phyloP scores from a whole-genome alignment of 1,140 invertebrate genomes.

The Drosophila athabasca region DNA sequence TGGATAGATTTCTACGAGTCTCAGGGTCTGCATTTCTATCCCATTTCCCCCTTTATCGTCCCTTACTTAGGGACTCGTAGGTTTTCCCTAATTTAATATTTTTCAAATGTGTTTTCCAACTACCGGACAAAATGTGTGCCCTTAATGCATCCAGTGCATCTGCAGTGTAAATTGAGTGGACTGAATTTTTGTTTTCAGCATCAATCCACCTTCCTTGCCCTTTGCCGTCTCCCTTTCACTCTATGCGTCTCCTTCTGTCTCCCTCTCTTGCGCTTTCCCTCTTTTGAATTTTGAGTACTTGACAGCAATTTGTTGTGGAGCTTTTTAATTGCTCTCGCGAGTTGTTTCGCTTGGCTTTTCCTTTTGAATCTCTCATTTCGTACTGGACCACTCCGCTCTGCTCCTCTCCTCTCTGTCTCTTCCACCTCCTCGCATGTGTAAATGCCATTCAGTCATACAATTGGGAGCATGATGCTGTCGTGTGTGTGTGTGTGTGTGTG shows the following conservation, averaged over 20 bases:
- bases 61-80: too few species aligned
- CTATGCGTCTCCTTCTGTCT: neutral
- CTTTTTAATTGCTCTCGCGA: slow-evolving; percentile 53
- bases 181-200: slow-evolving; percentile 10
- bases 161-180: slow-evolving; percentile 5
- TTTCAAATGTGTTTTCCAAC: neutral
- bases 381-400: neutral
- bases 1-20: too few species aligned
- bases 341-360: slow-evolving; percentile 50
- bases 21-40: too few species aligned
- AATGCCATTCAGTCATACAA: slow-evolving; percentile 36
- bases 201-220: neutral
- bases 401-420: too few species aligned
- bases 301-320: slow-evolving; percentile 52
- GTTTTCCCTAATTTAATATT: neutral
- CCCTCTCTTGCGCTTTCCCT: neutral
- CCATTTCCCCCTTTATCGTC: too few species aligned
- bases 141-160: slow-evolving; percentile 9
- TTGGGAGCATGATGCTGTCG: neutral
- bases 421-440: slow-evolving; percentile 3
- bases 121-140: too few species aligned
- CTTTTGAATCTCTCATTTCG: slow-evolving; percentile 35
- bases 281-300: slow-evolving; percentile 52
- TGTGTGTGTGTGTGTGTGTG: neutral
- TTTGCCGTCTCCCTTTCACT: neutral